Conservation (phyloP, 2,113 vertebrate genomes). For the Vicugna pacos region DNA sequence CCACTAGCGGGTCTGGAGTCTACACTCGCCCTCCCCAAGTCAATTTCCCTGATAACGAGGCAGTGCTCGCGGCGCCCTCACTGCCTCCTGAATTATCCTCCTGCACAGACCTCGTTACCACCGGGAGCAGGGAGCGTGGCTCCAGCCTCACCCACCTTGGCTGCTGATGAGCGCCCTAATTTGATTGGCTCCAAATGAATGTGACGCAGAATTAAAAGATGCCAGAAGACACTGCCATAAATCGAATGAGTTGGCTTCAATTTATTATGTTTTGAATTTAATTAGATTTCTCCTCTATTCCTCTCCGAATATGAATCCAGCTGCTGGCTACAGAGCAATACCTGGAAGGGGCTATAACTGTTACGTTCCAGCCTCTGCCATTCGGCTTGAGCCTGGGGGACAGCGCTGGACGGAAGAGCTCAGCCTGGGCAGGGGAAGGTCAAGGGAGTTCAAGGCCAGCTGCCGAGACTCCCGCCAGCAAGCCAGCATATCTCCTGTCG, state of each 20-base stretch:
- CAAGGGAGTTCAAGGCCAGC: slow-evolving; percentile 62
- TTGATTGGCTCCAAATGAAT: slow-evolving; percentile 76
- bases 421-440: background rate
- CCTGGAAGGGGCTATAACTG: background rate
- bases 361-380: background rate
- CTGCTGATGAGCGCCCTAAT: slow-evolving; percentile 53
- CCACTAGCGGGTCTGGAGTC: background rate
- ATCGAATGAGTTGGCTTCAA: slow-evolving; percentile 56
- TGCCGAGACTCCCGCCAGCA: background rate
- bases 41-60: background rate
- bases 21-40: too few relatives aligned
- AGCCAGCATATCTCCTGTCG: slow-evolving; percentile 67
- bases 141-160: slow-evolving; percentile 41
- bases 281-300: slow-evolving; percentile 52
- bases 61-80: background rate
- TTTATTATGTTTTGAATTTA: slow-evolving; percentile 76
- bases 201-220: slow-evolving; percentile 80
- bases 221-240: slow-evolving; percentile 65
- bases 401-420: background rate
- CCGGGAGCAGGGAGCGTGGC: background rate
- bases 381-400: background rate
- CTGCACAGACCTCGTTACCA: slow-evolving; percentile 20
- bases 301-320: background rate
- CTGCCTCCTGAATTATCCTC: background rate
- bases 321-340: background rate